These are phyloP conservation scores for Pseudonaja textilis DNA, from an alignment of 2,113 vertebrate genomes.

Conservation along the genomic window DNA sequence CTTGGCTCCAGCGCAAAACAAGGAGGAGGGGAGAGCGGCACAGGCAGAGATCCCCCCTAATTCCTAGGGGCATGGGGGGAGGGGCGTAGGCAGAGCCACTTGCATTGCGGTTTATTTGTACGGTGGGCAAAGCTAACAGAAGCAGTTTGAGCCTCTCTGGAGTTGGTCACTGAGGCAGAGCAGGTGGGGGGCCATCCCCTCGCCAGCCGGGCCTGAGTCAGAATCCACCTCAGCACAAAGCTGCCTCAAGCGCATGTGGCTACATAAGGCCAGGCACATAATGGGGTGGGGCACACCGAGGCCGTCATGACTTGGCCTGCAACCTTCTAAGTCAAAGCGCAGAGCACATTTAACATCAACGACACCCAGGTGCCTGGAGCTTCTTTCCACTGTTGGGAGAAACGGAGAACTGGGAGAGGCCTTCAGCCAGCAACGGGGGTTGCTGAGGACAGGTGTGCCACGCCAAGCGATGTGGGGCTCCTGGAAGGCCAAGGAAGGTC, in stretches of 20 bases:
- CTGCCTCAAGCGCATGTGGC: not conserved
- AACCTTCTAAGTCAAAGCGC: not conserved
- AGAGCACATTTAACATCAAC: not conserved
- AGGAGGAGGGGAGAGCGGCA: not conserved
- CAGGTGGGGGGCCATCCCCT: not conserved
- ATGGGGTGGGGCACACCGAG: not conserved
- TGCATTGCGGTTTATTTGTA: not conserved
- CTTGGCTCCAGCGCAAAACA: not conserved
- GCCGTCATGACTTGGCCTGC: not conserved
- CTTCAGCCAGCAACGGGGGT: not conserved
- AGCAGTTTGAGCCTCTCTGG: not conserved
- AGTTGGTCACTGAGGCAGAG: not conserved
- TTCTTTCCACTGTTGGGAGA: not conserved
- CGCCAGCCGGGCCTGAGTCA: not conserved
- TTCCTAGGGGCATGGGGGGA: not conserved
- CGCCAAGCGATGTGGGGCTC: not conserved
- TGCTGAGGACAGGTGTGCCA: not conserved
- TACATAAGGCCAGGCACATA: not conserved
- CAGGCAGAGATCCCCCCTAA: not conserved
- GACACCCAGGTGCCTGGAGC: not conserved
- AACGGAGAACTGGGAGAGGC: not conserved
- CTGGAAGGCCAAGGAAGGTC: not conserved
- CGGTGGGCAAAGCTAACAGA: not conserved
- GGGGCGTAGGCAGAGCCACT: not conserved
- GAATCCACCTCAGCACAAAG: not conserved